Evolutionary conservation across 2,113 vertebrate genomes (phyloP).

Genomic region (Glareola pratincola): DNA sequence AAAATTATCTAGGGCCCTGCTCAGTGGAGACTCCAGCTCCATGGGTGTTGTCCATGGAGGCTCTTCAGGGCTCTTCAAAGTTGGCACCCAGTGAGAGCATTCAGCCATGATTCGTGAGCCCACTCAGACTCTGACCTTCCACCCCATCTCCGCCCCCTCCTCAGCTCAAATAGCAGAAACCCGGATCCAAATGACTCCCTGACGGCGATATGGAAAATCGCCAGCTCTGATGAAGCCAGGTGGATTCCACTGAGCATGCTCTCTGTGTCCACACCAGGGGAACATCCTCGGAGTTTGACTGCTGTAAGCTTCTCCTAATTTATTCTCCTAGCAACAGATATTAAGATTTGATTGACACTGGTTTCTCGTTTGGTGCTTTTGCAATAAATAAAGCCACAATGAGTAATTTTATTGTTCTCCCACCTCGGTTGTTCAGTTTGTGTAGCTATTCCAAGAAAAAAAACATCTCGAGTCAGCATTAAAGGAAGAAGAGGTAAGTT

Average conservation of each 20-base stretch:
- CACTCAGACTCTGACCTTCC: neutral
- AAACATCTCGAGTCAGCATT: neutral
- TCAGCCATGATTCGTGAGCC: neutral
- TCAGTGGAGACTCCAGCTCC: neutral
- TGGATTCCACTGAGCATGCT: slow-evolving; percentile 10
- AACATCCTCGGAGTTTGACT: neutral
- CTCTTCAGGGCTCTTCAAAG: neutral
- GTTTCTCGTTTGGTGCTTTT: neutral
- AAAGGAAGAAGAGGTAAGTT: slow-evolving; percentile 27
- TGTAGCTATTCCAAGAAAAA: slow-evolving; percentile 4
- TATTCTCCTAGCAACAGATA: slow-evolving; percentile 42
- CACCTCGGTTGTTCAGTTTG: neutral
- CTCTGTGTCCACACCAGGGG: neutral
- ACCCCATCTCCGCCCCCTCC: neutral
- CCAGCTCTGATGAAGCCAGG: slow-evolving; percentile 40
- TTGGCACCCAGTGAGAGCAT: neutral
- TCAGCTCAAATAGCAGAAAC: slow-evolving; percentile 1
- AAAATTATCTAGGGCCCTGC: neutral
- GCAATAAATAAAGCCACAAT: slow-evolving; percentile 40
- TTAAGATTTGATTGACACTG: slow-evolving; percentile 1
- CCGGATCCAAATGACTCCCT: neutral
- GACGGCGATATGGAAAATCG: slow-evolving; percentile 6
- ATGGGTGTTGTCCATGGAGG: neutral
- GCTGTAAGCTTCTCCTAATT: slow-evolving; percentile 32
- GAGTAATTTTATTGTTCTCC: slow-evolving; percentile 37